phyloP scores from a whole-genome alignment of 2,797 vertebrate species.

The Esox masquinongy region DNA sequence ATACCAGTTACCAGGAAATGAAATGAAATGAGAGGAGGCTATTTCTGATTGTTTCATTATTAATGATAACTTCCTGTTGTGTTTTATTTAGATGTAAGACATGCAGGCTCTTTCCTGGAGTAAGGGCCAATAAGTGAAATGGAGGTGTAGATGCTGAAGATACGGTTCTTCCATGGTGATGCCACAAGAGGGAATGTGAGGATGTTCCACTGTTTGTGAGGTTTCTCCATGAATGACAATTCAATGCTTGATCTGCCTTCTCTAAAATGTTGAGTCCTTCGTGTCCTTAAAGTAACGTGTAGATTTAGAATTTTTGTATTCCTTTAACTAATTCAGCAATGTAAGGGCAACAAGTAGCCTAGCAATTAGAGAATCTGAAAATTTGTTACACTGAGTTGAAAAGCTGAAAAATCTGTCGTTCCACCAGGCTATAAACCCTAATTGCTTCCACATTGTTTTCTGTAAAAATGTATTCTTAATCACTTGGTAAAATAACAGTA shows the following conservation, averaged over 20 bases:
- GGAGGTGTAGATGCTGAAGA: neutral
- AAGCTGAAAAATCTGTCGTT: too few species aligned
- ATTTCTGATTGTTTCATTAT: neutral
- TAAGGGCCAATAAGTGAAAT: neutral
- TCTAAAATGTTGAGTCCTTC: too few species aligned
- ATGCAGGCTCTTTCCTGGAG: constrained; percentile 17
- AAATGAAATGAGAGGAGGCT: neutral
- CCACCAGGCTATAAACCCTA: too few species aligned
- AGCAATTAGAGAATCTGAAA: too few species aligned
- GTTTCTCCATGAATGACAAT: neutral
- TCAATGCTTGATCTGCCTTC: neutral
- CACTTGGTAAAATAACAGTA: too few species aligned
- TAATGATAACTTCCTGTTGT: neutral
- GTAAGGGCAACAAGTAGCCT: too few species aligned
- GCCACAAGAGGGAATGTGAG: neutral
- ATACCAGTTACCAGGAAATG: neutral
- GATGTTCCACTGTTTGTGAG: neutral
- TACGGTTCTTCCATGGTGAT: neutral
- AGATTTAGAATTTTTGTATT: neutral
- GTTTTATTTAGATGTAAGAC: neutral
- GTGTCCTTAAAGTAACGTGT: neutral
- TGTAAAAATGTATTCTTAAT: too few species aligned
- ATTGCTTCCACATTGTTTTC: too few species aligned
- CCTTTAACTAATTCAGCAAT: neutral
- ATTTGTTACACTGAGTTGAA: too few species aligned